A percentile compares a stretch with the other conserved stretches of the same genome.
Conservation (phyloP, 2,888 invertebrate species). For the Lissocephala sabroskyi region DNA sequence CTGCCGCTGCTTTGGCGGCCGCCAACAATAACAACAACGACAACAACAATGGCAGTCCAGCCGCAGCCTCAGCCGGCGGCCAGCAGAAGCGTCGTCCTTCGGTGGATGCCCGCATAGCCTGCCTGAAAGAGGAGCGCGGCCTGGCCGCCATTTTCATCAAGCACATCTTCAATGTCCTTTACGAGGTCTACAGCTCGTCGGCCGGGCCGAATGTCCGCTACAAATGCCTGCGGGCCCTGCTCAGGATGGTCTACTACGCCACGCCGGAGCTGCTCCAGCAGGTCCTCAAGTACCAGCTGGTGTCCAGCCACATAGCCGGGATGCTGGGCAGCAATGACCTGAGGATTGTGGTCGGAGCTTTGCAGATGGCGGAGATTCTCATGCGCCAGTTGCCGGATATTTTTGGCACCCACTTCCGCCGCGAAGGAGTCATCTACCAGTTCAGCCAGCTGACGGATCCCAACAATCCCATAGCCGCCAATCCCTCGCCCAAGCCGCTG, state of each 20-base stretch:
- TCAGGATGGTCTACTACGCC: conserved; percentile 97
- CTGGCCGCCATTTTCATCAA: conserved; percentile 81
- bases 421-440: conserved; percentile 98
- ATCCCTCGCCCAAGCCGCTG: conserved; percentile 75
- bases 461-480: conserved; percentile 76
- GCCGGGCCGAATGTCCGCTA: conserved; percentile 98
- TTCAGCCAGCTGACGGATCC: conserved; percentile 81
- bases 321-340: conserved; percentile 98
- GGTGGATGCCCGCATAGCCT: conserved; percentile 79
- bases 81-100: conserved; percentile 63
- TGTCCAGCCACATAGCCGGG: conserved; percentile 97
- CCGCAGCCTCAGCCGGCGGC: conserved; percentile 4
- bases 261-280: conserved; percentile 88
- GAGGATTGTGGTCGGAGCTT: conserved; percentile 95
- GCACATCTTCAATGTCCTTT: conserved; percentile 93
- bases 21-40: conserved; percentile 7
- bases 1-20: conserved; percentile 17
- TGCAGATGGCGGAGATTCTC: conserved; percentile 97
- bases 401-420: conserved; percentile 94
- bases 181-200: conserved; percentile 98
- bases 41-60: conserved; percentile 8
- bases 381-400: conserved; percentile 97
- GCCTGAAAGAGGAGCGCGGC: conserved; percentile 80
- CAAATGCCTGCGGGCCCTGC: conserved; percentile 94
- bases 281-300: conserved; percentile 81